phyloP scores from a whole-genome alignment of 2,113 vertebrate species.

The Nymphicus hollandicus region DNA sequence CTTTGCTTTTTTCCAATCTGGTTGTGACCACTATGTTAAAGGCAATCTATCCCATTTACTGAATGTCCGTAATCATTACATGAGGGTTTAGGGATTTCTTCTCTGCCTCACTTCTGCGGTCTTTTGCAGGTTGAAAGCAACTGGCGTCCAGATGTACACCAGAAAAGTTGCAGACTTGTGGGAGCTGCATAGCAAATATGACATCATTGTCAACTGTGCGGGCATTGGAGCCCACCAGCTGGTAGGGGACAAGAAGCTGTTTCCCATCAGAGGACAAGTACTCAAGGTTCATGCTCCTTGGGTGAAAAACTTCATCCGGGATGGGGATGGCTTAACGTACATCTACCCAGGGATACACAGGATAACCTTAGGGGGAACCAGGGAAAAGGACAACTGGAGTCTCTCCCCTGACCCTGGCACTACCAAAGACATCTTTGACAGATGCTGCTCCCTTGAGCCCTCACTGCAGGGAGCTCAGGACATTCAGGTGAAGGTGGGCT shows the following conservation, averaged over 20 bases:
- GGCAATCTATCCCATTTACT: not conserved
- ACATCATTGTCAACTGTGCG: slow-evolving; percentile 87
- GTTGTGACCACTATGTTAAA: not conserved
- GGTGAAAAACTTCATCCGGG: slow-evolving; percentile 88
- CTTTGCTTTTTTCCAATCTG: not conserved
- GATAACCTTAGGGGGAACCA: slow-evolving; percentile 85
- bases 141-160: slow-evolving; percentile 71
- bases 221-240: slow-evolving; percentile 83
- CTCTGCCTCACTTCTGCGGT: not conserved
- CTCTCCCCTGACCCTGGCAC: slow-evolving; percentile 70
- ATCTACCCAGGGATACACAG: slow-evolving; percentile 83
- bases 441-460: slow-evolving; percentile 82
- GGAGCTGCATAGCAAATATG: slow-evolving; percentile 76
- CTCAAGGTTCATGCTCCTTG: slow-evolving; percentile 87
- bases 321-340: slow-evolving; percentile 80
- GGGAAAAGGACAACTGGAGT: slow-evolving; percentile 79
- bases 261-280: slow-evolving; percentile 86
- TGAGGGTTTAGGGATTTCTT: not conserved
- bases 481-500: slow-evolving; percentile 78
- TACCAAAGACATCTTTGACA: slow-evolving; percentile 77
- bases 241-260: slow-evolving; percentile 70
- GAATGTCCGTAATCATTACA: not conserved
- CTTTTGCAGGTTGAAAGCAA: slow-evolving; percentile 72
- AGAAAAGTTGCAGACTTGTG: slow-evolving; percentile 78
- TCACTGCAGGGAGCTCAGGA: slow-evolving; percentile 74